Base-by-base conservation (phyloP, 2,797 vertebrate genomes). In the Echiichthys vipera region DNA sequence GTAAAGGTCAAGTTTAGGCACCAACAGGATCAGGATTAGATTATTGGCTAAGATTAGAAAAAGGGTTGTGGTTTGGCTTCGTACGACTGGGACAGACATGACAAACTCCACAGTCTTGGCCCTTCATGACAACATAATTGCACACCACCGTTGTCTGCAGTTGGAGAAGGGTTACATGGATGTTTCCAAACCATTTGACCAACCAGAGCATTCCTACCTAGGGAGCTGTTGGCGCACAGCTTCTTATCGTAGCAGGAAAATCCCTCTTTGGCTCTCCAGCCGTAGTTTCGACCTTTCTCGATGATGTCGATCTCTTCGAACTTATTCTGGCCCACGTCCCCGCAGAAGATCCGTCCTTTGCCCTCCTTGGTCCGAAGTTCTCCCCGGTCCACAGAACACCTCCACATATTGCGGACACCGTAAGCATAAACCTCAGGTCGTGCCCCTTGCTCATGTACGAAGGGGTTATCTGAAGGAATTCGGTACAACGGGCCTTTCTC, bases 331-430 rank as follows among this genome's bases (percentile, higher is more conserved):
- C 98, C 97, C 61, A 99, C 97, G 0, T 98, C 98, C 0, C 98
- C 97, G 0, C 98, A 99, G 93, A 99, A 97, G 73, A 99, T 96
- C 1, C 97, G 92, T 0, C 97, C 97, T 72, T 95, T 97, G 20
- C 97, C 97, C 1, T 96, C 91, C 62, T 91, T 95, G 27, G 95
- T 95, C 3, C 0, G 2, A 0, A 94, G 93, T 51, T 99, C 96
- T 0, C 98, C 98, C 24, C 95, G 91, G 55, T 99, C 97, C 36
- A 99, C 96, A 0, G 98, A 99, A 88, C 98, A 99, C 71, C 98
- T 95, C 98, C 97, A 99, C 97, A 98, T 98, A 74, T 98, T 99
- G 37, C 98, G 95, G 24, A 96, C 96, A 0, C 98, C 98, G 0
- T 95, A 97, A 0, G 98, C 97, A 10, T 92, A 99, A 70, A 99